phyloP scores from a whole-genome alignment of 1,140 invertebrate genomes.

The Palaemon carinicauda region DNA sequence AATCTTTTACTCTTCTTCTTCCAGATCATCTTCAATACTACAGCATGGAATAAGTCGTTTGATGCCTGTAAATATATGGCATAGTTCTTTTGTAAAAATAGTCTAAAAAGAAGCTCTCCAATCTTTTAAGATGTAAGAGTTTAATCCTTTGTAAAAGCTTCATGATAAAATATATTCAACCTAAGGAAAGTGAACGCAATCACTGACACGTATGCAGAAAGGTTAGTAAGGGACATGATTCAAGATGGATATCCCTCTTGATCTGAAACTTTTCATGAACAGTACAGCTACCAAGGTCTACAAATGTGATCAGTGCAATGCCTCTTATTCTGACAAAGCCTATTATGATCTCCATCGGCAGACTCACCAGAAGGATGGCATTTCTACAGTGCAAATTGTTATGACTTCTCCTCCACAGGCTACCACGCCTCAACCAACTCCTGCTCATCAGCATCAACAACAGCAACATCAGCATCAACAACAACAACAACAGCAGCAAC shows the following conservation, averaged over 20 bases:
- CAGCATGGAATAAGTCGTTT: too few species aligned
- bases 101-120: too few species aligned
- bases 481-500: neutral
- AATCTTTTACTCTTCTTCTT: too few species aligned
- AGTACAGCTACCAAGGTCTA: constrained; percentile 25
- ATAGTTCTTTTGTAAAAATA: too few species aligned
- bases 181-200: too few species aligned
- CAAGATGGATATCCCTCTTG: constrained; percentile 43
- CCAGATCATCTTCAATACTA: too few species aligned
- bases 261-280: constrained; percentile 42
- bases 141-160: too few species aligned
- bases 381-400: constrained; percentile 7
- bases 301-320: constrained; percentile 43
- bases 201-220: too few species aligned
- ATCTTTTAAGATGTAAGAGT: too few species aligned
- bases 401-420: constrained; percentile 3
- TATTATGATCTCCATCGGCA: constrained; percentile 35
- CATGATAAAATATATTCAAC: too few species aligned
- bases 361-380: constrained; percentile 19
- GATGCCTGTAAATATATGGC: too few species aligned
- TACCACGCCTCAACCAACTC: constrained; percentile 11
- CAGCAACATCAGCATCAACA: neutral
- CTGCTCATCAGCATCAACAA: neutral
- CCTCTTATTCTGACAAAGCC: constrained; percentile 33
- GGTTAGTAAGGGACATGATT: neutral